Percentiles rank a stretch among this genome's conserved stretches.
Evolutionary conservation across 2,113 vertebrate species (phyloP).

Genomic region (Phoenicopterus ruber): DNA sequence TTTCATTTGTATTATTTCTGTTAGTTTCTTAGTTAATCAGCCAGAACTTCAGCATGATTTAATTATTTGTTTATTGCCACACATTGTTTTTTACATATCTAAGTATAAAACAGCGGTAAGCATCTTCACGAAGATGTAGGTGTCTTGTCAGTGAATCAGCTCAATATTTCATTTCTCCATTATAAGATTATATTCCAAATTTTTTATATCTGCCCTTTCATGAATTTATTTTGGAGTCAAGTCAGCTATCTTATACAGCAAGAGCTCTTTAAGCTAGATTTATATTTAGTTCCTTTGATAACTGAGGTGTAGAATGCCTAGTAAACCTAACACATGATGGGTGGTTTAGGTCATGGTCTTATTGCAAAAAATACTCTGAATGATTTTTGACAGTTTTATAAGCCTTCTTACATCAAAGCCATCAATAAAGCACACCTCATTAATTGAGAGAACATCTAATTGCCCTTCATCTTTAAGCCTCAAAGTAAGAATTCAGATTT

Average conservation of each 20-base stretch:
- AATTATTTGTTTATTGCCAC: background rate
- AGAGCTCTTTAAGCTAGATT: background rate
- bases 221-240: background rate
- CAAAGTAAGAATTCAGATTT: background rate
- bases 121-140: background rate
- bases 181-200: background rate
- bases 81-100: background rate
- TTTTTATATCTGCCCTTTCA: background rate
- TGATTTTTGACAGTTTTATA: conserved; percentile 34
- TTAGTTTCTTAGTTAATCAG: background rate
- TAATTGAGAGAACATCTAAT: conserved; percentile 20
- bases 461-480: background rate
- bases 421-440: background rate
- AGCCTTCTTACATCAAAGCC: background rate
- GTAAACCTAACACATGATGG: background rate
- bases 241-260: background rate
- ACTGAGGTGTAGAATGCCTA: background rate
- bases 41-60: background rate
- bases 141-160: background rate
- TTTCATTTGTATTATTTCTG: background rate
- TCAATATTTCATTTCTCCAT: background rate
- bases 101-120: background rate
- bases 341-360: background rate
- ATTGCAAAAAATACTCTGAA: conserved; percentile 19
- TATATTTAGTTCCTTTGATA: conserved; percentile 26